Evolutionary conservation across 2,797 vertebrate genomes (phyloP).

Genomic region (Coccyzus lansbergi): DNA sequence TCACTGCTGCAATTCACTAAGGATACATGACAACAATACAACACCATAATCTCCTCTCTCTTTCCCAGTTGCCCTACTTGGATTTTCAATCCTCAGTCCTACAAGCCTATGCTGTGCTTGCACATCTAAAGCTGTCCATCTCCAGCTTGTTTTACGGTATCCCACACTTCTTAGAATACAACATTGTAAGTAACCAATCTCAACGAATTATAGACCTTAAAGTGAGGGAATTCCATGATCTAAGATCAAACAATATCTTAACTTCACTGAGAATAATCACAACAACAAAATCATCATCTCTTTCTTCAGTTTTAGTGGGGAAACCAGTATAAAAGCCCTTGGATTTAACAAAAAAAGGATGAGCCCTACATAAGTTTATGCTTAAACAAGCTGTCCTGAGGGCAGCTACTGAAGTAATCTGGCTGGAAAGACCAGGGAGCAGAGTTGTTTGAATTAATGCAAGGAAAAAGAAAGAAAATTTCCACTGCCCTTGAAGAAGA

Average conservation of each 20-base stretch:
- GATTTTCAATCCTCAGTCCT: background rate
- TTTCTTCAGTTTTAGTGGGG: background rate
- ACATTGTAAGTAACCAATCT: background rate
- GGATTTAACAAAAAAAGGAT: background rate
- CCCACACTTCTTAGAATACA: background rate
- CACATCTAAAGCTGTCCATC: background rate
- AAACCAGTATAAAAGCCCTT: background rate
- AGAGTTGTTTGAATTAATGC: background rate
- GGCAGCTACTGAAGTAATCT: constrained; percentile 41
- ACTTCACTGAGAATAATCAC: background rate
- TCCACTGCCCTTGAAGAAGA: constrained; percentile 18
- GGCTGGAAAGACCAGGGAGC: constrained; percentile 38
- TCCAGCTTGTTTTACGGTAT: background rate
- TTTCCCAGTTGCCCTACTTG: background rate
- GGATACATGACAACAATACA: background rate
- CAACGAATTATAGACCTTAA: background rate
- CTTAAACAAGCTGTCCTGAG: constrained; percentile 28
- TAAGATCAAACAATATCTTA: background rate
- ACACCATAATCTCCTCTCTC: background rate
- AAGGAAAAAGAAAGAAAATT: constrained; percentile 12
- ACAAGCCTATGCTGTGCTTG: background rate
- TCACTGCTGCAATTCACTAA: background rate
- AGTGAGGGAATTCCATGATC: background rate
- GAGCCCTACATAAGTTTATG: background rate
- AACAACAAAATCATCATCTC: background rate